Base-by-base conservation (phyloP, 2,113 vertebrate species). In the Ellobius talpinus region DNA sequence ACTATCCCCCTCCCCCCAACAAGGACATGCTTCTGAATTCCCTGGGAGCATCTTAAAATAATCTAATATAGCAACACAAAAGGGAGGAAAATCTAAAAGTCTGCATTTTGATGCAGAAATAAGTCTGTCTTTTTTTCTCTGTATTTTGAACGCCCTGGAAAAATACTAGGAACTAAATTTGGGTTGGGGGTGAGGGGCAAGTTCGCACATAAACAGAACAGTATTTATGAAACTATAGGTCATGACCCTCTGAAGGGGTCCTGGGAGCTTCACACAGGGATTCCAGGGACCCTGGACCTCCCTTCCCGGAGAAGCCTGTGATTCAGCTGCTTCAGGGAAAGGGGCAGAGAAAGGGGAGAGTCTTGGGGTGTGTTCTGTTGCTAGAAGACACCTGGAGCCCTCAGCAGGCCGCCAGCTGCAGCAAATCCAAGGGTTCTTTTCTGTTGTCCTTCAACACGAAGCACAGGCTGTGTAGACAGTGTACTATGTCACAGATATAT, bases 81-180 rank as follows among this genome's bases (percentile, higher is more conserved):
- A 66, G 14, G 4, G 4, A 61, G 14, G 3, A 2, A 14, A 14
- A 8, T 1, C 58, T 50, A 36, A 90, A 96, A 96, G 77, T 45
- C 92, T 93, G 78, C 91, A 94, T 93, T 95, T 36, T 87, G 72
- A 88, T 72, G 68, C 89, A 95, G 87, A 97, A 96, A 93, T 94
- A 94, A 97, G 66, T 45, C 78, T 92, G 86, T 50, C 92, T 88
- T 87, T 82, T 88, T 72, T 70, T 45, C 33, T 94, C 93, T n/a
- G 7, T 95, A 91, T 96, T 97, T 95, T 97, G 95, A 97, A 97
- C 95, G 87, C 76, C 72, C 91, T 97, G 94, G 97, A 98, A 97
- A 98, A 97, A 97, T 92, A 93, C 90, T 96, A 4, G 8, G 92
- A 95, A 96, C 97, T 97, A 98, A 98, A 97, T 97, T 92, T 97